A percentile compares a stretch with the other conserved stretches of the same genome.
phyloP scores from a whole-genome alignment of 2,113 vertebrate species.

The Scomber scombrus region DNA sequence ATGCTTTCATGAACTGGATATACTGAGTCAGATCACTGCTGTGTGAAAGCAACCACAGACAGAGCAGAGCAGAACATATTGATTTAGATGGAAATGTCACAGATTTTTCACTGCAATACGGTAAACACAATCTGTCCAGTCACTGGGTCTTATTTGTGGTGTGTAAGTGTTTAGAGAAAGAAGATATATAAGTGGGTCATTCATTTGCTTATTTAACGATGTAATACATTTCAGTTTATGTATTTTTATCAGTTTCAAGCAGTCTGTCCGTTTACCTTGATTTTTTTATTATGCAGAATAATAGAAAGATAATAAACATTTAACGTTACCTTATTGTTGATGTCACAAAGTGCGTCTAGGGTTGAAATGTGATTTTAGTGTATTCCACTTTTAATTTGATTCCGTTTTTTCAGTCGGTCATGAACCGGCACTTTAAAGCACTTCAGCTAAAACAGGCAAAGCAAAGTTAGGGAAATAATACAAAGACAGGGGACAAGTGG shows the following conservation, averaged over 20 bases:
- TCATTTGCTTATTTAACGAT: background rate
- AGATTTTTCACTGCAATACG: slow-evolving; percentile 31
- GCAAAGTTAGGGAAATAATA: no score
- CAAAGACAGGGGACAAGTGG: no score
- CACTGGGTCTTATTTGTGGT: slow-evolving; percentile 15
- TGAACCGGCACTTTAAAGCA: no score
- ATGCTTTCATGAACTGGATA: slow-evolving; percentile 5
- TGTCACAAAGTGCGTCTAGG: no score
- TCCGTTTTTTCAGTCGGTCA: no score
- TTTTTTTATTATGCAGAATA: background rate
- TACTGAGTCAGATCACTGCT: slow-evolving; percentile 10
- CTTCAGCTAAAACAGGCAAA: no score
- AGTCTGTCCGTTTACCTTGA: background rate
- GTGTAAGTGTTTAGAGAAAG: background rate
- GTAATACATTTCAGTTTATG: background rate
- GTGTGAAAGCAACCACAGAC: slow-evolving; percentile 19
- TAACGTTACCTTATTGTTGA: no score
- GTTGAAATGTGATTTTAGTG: no score
- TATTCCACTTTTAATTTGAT: no score
- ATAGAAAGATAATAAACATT: no score
- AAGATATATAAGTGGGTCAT: background rate
- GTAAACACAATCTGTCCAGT: slow-evolving; percentile 58
- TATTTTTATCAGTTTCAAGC: background rate
- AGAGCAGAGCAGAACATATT: slow-evolving; percentile 47
- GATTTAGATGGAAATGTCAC: slow-evolving; percentile 52